Conservation (phyloP, 1,140 invertebrate genomes). For the Drosophila nasuta region DNA sequence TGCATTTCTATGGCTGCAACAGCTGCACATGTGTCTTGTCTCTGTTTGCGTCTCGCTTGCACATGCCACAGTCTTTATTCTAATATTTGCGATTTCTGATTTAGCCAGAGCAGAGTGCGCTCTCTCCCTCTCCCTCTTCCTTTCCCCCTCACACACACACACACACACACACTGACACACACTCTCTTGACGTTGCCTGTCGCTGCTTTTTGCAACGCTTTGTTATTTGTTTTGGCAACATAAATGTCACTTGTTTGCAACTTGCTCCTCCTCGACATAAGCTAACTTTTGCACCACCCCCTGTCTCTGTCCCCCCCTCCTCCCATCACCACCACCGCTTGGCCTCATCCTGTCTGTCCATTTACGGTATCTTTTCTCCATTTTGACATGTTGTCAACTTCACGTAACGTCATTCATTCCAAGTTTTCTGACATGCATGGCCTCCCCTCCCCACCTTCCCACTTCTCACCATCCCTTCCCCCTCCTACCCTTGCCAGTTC, state of each 20-base stretch:
- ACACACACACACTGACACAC: neutral
- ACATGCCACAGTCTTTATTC: slow-evolving; percentile 57
- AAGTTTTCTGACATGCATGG: slow-evolving; percentile 75
- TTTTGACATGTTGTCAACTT: slow-evolving; percentile 81
- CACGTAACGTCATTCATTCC: slow-evolving; percentile 80
- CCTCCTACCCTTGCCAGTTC: neutral
- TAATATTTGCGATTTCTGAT: slow-evolving; percentile 74
- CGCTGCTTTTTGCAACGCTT: slow-evolving; percentile 31
- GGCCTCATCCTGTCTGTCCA: slow-evolving; percentile 41
- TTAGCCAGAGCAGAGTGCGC: slow-evolving; percentile 38
- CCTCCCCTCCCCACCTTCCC: slow-evolving; percentile 9
- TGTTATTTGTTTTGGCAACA: slow-evolving; percentile 80
- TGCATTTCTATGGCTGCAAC: slow-evolving; percentile 41
- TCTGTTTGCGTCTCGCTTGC: slow-evolving; percentile 44
- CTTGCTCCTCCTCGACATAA: slow-evolving; percentile 41
- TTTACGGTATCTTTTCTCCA: slow-evolving; percentile 77
- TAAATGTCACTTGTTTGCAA: slow-evolving; percentile 81
- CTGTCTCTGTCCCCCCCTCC: neutral
- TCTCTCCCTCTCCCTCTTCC: too few relatives aligned
- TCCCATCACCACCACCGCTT: neutral
- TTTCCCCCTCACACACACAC: too few relatives aligned
- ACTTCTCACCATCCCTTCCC: too few relatives aligned
- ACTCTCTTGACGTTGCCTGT: neutral
- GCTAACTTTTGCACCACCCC: slow-evolving; percentile 33
- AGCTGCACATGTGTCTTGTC: slow-evolving; percentile 50